Evolutionary conservation across 2,888 invertebrate genomes (phyloP).

Genomic region (Euproctis similis): DNA sequence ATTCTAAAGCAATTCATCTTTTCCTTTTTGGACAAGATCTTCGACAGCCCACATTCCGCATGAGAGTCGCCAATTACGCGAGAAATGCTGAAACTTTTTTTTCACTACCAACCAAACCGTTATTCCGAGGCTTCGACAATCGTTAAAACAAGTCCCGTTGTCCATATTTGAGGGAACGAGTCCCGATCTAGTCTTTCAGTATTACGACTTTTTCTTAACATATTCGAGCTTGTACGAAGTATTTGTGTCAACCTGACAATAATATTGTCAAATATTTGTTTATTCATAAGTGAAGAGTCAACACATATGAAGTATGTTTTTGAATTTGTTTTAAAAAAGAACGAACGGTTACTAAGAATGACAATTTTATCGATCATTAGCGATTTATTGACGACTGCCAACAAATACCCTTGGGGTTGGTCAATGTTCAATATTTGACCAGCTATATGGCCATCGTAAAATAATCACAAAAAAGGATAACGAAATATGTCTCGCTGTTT

Average conservation of each 20-base stretch:
- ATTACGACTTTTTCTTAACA: constrained; percentile 52
- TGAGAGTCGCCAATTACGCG: constrained; percentile 60
- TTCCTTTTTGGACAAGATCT: constrained; percentile 57
- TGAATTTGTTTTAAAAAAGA: constrained; percentile 31
- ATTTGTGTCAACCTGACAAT: constrained; percentile 70
- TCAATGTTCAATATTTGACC: background rate
- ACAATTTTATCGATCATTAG: constrained; percentile 6
- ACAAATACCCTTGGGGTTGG: constrained; percentile 1
- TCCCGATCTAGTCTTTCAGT: constrained; percentile 64
- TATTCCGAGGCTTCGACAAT: constrained; percentile 63
- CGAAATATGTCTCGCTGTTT: too few relatives aligned
- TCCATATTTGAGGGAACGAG: constrained; percentile 47
- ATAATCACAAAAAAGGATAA: too few relatives aligned
- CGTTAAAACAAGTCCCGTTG: constrained; percentile 51
- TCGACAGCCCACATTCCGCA: constrained; percentile 59
- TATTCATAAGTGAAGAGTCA: constrained; percentile 46
- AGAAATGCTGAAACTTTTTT: constrained; percentile 49
- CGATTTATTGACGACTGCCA: constrained; percentile 1
- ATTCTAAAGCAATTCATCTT: constrained; percentile 47
- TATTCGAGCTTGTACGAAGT: constrained; percentile 41
- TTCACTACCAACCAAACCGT: constrained; percentile 50
- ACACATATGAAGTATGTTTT: constrained; percentile 16
- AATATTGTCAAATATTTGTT: constrained; percentile 57
- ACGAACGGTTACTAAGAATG: constrained; percentile 29
- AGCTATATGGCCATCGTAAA: background rate